Percentiles rank a stretch among this genome's conserved stretches.
Conservation (phyloP, 1,140 invertebrate species). For the Drosophila oshimai region DNA sequence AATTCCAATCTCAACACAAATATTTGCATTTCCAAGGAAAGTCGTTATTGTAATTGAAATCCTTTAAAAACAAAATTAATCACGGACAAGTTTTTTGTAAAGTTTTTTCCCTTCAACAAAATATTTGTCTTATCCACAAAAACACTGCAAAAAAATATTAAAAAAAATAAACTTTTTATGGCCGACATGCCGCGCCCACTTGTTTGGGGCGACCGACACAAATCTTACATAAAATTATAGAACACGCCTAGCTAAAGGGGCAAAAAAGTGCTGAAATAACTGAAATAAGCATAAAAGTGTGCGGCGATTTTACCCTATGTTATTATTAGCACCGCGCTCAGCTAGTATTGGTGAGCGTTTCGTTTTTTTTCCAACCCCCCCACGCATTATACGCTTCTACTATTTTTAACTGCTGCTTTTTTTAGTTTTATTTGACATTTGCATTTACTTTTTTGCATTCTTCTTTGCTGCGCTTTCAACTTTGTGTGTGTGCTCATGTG, state of each 20-base stretch:
- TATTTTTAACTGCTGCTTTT: conserved; percentile 66
- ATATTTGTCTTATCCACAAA: conserved; percentile 33
- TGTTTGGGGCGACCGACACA: conserved; percentile 6
- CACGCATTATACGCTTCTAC: conserved; percentile 61
- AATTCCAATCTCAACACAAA: conserved; percentile 21
- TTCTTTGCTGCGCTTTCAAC: conserved; percentile 18
- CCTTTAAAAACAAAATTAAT: conserved; percentile 47
- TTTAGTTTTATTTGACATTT: conserved; percentile 64
- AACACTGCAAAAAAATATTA: conserved; percentile 1
- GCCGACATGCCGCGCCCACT: conserved; percentile 51
- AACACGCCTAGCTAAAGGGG: conserved; percentile 45
- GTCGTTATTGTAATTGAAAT: conserved; percentile 26
- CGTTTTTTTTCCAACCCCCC: conserved; percentile 4
- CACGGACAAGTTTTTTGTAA: conserved; percentile 12
- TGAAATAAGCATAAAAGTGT: conserved; percentile 56
- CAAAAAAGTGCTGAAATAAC: conserved; percentile 33
- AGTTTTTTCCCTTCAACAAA: conserved; percentile 9
- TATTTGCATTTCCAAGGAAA: conserved; percentile 12
- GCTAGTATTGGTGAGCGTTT: conserved; percentile 7
- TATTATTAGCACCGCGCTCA: conserved; percentile 42
- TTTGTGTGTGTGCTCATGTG: conserved; percentile 15
- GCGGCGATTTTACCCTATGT: conserved; percentile 30
- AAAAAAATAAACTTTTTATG: conserved; percentile 12
- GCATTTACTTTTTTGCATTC: conserved; percentile 42
- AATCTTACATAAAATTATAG: conserved; percentile 57